These are phyloP conservation scores for Apostichopus leukothele DNA, from an alignment of 53 echinoderm and acorn worm genomes.

Conservation along the genomic window DNA sequence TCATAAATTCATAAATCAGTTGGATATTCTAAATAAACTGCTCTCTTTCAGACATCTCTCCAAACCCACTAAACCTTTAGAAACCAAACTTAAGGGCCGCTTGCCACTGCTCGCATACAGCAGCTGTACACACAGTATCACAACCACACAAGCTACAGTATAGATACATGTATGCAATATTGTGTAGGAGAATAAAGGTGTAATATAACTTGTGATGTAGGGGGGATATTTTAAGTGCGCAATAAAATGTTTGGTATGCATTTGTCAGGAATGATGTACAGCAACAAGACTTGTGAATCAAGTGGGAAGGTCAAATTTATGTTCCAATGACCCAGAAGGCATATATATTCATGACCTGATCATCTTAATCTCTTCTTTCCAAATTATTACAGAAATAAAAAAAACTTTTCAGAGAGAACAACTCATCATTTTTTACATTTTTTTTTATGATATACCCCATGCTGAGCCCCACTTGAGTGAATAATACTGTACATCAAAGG, in stretches of 20 bases:
- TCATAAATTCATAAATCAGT: conserved; percentile 43
- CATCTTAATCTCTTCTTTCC: too few relatives aligned
- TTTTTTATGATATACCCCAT: too few relatives aligned
- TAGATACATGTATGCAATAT: not conserved
- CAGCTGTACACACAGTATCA: not conserved
- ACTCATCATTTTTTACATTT: too few relatives aligned
- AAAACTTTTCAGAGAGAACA: too few relatives aligned
- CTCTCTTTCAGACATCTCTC: conserved; percentile 1
- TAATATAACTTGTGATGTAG: not conserved
- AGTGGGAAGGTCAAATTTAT: conserved; percentile 31
- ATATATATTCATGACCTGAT: not conserved
- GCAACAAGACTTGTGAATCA: not conserved
- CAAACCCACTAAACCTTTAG: not conserved
- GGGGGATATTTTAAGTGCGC: not conserved
- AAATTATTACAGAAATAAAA: too few relatives aligned
- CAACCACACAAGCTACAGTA: not conserved
- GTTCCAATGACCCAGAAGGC: conserved; percentile 1
- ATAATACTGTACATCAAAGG: too few relatives aligned
- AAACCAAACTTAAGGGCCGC: not conserved
- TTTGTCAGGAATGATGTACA: not conserved
- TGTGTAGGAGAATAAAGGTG: not conserved
- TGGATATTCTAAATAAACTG: conserved; percentile 41
- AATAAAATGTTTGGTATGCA: conserved; percentile 43
- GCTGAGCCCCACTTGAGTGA: too few relatives aligned
- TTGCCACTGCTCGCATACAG: not conserved